phyloP scores from a whole-genome alignment of 2,113 vertebrate genomes.

The Myocastor coypus region DNA sequence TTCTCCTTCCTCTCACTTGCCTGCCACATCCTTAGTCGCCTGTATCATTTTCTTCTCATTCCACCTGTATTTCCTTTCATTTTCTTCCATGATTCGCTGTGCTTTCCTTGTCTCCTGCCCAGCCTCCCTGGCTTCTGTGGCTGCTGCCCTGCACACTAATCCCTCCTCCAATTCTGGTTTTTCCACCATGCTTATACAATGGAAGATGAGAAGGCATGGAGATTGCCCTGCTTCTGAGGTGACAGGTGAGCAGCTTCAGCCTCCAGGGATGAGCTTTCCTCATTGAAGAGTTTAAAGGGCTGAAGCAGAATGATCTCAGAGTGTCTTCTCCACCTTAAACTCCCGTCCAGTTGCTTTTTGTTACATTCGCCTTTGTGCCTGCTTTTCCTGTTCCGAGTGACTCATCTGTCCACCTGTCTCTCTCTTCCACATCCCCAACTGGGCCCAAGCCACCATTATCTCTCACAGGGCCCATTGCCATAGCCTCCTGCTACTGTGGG shows the following conservation, averaged over 20 bases:
- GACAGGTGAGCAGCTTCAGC: background rate
- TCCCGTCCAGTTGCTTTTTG: background rate
- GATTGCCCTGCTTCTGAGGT: background rate
- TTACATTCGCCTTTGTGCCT: background rate
- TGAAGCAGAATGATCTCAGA: background rate
- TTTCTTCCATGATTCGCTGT: background rate
- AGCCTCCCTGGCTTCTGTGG: background rate
- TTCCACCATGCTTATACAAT: too few species aligned
- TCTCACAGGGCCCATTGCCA: background rate
- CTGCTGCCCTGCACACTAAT: too few species aligned
- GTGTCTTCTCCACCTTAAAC: slow-evolving; percentile 10
- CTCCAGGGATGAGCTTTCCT: slow-evolving; percentile 34
- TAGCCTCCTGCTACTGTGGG: background rate
- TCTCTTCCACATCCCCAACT: background rate
- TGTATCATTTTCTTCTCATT: background rate
- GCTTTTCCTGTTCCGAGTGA: slow-evolving; percentile 47
- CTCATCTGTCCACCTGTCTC: slow-evolving; percentile 32
- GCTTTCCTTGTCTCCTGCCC: background rate
- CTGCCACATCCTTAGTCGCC: background rate
- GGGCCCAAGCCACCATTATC: background rate
- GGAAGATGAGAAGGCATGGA: background rate
- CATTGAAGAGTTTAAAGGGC: background rate
- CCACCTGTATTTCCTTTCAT: background rate
- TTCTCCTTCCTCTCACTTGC: fast-evolving
- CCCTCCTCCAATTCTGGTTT: background rate